These are phyloP conservation scores for Campopleginae sp. DNA, from an alignment of 2,888 invertebrate genomes.

Conservation along the genomic window DNA sequence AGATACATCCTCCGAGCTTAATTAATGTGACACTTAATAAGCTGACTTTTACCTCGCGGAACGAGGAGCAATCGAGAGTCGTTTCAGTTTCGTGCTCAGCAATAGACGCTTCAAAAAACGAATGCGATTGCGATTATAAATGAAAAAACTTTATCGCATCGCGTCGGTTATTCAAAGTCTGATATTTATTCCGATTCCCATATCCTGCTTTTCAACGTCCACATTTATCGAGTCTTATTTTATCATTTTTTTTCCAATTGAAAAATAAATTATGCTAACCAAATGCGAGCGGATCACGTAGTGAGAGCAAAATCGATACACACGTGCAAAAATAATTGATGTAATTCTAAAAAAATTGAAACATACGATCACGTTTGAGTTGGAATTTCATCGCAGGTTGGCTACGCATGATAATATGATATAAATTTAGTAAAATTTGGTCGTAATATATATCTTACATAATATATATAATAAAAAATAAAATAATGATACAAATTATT, in stretches of 20 bases:
- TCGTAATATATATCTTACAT: too few relatives aligned
- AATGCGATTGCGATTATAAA: not conserved
- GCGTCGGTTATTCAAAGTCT: not conserved
- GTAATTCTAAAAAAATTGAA: not conserved
- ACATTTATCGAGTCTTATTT: not conserved
- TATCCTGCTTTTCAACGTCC: not conserved
- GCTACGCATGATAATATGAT: too few relatives aligned
- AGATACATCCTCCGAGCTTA: conserved; percentile 17
- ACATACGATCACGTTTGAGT: not conserved
- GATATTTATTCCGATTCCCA: not conserved
- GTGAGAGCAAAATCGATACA: not conserved
- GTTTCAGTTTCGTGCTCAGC: not conserved
- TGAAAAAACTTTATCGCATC: not conserved
- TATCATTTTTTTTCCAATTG: not conserved
- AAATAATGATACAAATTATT: too few relatives aligned
- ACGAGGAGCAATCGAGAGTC: not conserved
- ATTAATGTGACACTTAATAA: conserved; percentile 10
- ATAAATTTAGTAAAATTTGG: too few relatives aligned
- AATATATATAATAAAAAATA: too few relatives aligned
- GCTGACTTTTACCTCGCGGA: not conserved
- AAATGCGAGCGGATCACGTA: not conserved
- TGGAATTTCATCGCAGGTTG: not conserved
- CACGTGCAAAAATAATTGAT: not conserved
- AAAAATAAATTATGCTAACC: not conserved
- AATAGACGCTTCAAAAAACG: not conserved